Conservation (phyloP, 2,888 invertebrate genomes). For the Cantharis rufa region DNA sequence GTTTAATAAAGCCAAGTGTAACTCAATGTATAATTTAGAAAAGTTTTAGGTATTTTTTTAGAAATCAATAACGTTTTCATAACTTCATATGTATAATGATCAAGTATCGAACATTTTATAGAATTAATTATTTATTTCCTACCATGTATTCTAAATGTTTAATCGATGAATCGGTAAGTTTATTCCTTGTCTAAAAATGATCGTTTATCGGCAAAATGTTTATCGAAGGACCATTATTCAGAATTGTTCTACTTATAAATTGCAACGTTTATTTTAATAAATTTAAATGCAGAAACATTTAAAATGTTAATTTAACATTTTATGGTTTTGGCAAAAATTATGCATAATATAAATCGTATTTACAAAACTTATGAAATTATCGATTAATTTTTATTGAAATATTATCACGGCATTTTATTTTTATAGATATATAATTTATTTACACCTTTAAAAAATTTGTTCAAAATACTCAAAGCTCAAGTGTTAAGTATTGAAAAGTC, state of each 20-base stretch:
- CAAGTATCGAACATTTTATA: neutral
- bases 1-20: neutral
- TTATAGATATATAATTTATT: neutral
- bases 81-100: neutral
- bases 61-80: neutral
- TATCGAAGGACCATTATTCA: no score
- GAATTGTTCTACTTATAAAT: no score
- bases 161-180: no score
- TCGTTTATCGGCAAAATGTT: no score
- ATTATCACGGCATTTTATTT: neutral
- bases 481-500: conserved; percentile 1
- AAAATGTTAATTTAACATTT: neutral
- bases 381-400: neutral
- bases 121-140: neutral
- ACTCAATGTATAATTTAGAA: neutral
- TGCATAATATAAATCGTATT: neutral
- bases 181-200: no score
- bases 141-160: neutral
- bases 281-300: neutral
- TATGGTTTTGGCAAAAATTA: neutral
- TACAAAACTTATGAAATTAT: neutral
- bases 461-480: neutral
- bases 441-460: neutral
- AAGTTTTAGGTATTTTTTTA: neutral
- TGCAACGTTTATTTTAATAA: neutral